Conservation (phyloP, 1,140 invertebrate genomes). For the Cephus cinctus region DNA sequence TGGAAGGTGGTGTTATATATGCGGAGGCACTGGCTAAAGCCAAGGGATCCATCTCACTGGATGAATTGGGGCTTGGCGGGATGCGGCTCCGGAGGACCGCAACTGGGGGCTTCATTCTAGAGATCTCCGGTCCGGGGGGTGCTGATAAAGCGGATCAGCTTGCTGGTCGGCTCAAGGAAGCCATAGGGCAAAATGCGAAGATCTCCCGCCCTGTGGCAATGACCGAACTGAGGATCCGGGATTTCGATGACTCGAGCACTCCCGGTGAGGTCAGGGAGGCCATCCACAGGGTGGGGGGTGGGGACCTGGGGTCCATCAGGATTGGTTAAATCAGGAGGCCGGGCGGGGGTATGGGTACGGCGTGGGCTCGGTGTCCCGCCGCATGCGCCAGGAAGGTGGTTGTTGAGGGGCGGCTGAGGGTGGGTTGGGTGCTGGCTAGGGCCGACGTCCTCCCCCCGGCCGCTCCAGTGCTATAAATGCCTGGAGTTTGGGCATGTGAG, state of each 20-base stretch:
- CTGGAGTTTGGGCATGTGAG: slow-evolving; percentile 12
- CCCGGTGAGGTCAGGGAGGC: background rate
- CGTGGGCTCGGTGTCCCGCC: background rate
- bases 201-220: background rate
- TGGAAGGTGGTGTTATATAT: background rate
- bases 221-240: background rate
- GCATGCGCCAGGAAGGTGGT: background rate
- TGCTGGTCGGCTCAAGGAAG: background rate
- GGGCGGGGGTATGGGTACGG: background rate
- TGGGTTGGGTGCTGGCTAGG: background rate
- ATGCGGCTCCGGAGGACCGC: background rate
- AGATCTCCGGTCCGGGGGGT: background rate
- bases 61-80: background rate
- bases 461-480: slow-evolving; percentile 14
- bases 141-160: background rate
- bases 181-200: background rate
- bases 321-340: background rate
- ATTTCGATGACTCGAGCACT: background rate
- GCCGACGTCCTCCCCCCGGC: background rate
- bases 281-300: background rate
- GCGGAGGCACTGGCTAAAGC: background rate
- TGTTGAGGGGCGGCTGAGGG: background rate
- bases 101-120: background rate
- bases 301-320: background rate
- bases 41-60: background rate